Conservation (phyloP, 2,797 vertebrate species). For the Setipinna tenuifilis region DNA sequence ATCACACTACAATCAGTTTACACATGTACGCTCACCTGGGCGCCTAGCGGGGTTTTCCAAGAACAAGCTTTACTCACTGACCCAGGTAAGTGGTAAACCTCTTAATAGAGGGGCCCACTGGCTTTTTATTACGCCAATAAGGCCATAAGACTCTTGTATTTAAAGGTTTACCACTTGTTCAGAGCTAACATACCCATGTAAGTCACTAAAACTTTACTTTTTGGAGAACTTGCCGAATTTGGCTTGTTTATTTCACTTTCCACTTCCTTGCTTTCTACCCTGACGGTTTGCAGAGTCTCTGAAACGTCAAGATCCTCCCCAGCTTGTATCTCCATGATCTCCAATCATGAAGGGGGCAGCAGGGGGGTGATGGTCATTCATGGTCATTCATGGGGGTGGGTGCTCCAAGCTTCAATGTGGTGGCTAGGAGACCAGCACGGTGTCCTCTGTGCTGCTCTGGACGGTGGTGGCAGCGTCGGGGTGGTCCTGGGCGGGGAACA, state of each 20-base stretch:
- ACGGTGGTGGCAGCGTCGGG: conserved; percentile 36
- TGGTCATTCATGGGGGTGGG: too few species aligned
- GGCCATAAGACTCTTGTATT: too few species aligned
- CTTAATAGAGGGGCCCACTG: too few species aligned
- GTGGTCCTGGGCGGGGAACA: conserved; percentile 57
- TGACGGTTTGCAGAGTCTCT: too few species aligned
- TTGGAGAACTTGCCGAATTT: neutral
- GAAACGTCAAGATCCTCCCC: neutral
- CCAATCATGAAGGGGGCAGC: neutral
- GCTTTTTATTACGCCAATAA: too few species aligned
- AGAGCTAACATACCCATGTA: too few species aligned
- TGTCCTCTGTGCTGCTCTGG: conserved; percentile 48
- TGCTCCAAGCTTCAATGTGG: neutral
- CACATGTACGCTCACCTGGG: neutral
- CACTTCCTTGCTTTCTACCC: neutral
- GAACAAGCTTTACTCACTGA: too few species aligned
- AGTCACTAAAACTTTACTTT: too few species aligned
- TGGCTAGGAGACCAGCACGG: conserved; percentile 49
- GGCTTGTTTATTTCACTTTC: neutral
- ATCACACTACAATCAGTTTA: neutral
- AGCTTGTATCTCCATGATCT: neutral
- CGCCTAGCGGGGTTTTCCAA: neutral
- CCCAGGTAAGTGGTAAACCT: too few species aligned
- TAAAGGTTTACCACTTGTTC: too few species aligned
- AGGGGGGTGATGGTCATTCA: too few species aligned